Evolutionary conservation across 2,797 vertebrate species (phyloP), one percentile per base, ranked within the genome.

Genomic region (Melanotaenia pygmaea): DNA sequence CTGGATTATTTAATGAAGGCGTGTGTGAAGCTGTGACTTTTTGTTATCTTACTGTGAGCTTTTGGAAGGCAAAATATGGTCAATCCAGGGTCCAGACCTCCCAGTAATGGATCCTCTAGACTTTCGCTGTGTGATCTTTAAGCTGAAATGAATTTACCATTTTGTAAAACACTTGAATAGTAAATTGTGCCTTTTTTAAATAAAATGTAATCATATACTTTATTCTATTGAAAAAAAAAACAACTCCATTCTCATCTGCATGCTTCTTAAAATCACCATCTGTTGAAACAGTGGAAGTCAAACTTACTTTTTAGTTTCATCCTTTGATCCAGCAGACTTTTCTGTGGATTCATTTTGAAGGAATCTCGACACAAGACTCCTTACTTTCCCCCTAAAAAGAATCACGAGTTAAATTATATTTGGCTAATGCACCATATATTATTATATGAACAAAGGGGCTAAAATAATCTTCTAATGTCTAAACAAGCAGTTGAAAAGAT

Each of bases 321-420:
- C 4, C 5, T 67, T 64, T 22, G 54, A 64, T n/a, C 32, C 45
- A 61, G 61, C 30, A 0, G 40, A 61, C 37, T 7, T 34, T 47
- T 10, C 35, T 26, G 72, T 34, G 10, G 13, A 10, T 20, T 54
- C 35, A 32, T 53, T 35, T 2, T 45, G 30, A 16, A 1, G 14
- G 37, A 75, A 75, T 58, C 4, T 37, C 20, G 60, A 50, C 30
- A 50, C 28, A 10, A 63, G 37, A 2, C 3, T 16, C 20, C 43
- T 61, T 47, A 67, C 53, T 22, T n/a, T 38, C 11, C 24, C 50
- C 32, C 69, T 76, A 57, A 50, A 59, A 65, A 34, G 9, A 11
- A 4, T 62, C 24, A 26, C 20, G 43, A 45, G 43, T 18, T 18
- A 20, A 20, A 45, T 43, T 3, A 43, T 45, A 18, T 18, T 20